phyloP scores from a whole-genome alignment of 2,113 vertebrate genomes.

The Microtus richardsoni region DNA sequence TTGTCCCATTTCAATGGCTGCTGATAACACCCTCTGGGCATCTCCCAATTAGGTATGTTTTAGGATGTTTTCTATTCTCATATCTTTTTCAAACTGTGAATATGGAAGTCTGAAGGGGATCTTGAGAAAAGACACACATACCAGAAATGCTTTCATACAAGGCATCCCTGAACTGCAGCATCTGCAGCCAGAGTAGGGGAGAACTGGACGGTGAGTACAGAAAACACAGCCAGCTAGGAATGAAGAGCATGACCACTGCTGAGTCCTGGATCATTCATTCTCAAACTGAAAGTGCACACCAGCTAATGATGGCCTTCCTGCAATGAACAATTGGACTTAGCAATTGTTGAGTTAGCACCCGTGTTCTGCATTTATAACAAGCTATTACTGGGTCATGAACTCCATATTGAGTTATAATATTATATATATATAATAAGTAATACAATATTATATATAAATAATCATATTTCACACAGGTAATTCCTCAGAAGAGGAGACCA shows the following conservation, averaged over 20 bases:
- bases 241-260: rapidly evolving
- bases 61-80: background rate
- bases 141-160: background rate
- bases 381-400: rapidly evolving
- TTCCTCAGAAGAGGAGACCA: conserved; percentile 54
- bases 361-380: background rate
- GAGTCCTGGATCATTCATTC: too few relatives aligned
- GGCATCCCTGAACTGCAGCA: background rate
- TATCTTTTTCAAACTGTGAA: background rate
- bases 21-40: background rate
- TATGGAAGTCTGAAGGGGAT: background rate
- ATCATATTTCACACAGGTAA: background rate
- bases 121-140: background rate
- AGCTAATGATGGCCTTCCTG: background rate
- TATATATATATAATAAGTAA: background rate
- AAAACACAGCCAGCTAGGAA: background rate
- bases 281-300: too few relatives aligned
- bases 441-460: background rate
- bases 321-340: too few relatives aligned
- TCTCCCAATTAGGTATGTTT: too few relatives aligned
- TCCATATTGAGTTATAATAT: background rate
- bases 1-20: background rate
- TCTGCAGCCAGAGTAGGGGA: rapidly evolving
- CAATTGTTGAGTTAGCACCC: too few relatives aligned
- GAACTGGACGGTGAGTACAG: rapidly evolving